Evolutionary conservation across 2,113 vertebrate genomes (phyloP), one percentile per base, ranked within the genome.

Genomic region (Odobenus rosmarus): DNA sequence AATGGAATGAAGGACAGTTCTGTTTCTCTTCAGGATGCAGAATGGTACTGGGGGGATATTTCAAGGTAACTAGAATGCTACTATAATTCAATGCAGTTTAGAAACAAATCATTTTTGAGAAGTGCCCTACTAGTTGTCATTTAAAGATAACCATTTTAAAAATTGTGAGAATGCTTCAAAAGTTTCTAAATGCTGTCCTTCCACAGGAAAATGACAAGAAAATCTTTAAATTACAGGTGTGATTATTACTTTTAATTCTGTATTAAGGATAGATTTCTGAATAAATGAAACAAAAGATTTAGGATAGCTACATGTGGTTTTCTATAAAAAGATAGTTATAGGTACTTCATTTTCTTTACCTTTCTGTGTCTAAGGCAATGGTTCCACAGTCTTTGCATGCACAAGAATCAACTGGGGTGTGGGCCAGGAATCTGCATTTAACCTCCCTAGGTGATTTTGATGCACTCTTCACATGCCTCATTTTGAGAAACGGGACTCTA

Each of bases 31-130:
- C 99, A 99, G 98, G 99, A 99, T 74, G 99, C 99, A 0, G 99
- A 99, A 95, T 99, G 99, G 99, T 99, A 99, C 96, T 99, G 99
- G 99, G 99, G 99, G 46, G 99, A 99, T 97, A 99, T 99, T 96
- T 99, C 99, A 97, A 99, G 99, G 99, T 99, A 99, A 99, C 21
- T 49, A 95, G 55, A 96, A 39, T 94, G 76, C 23, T 97, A 69
- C 15, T 59, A 16, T 94, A 94, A 76, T 96, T 96, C 77, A 98
- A 59, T 91, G 6, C 46, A 96, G n/a, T 88, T n/a, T 53, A 53
- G 18, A 77, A 90, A 80, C 77, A 88, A 77, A 18, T 86, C 16
- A 53, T 53, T 77, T 90, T 93, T 96, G 97, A 88, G 86, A 90
- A 79, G 23, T 91, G 3, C 18, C 15, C 53, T 77, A 80, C 53